phyloP scores from a whole-genome alignment of 2,113 vertebrate species.

The Neoarius graeffei region DNA sequence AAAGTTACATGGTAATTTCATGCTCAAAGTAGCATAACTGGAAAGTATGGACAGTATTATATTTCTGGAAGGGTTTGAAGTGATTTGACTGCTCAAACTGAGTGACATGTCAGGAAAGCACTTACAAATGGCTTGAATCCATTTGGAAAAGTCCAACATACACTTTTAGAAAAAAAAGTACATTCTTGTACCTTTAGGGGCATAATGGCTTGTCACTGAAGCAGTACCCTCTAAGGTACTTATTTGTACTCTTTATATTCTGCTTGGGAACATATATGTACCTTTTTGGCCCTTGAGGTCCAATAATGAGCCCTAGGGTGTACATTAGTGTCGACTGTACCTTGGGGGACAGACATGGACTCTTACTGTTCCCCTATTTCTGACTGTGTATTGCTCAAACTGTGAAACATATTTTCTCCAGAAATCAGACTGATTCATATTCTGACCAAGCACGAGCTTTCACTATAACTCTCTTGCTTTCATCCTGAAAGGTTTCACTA shows the following conservation, averaged over 20 bases:
- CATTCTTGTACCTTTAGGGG: too few species aligned
- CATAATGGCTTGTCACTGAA: too few species aligned
- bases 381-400: neutral
- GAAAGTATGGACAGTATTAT: neutral
- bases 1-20: neutral
- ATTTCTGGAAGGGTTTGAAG: neutral
- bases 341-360: too few species aligned
- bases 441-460: neutral
- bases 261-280: too few species aligned
- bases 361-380: too few species aligned
- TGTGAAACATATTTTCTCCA: neutral
- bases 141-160: neutral
- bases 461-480: neutral
- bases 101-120: neutral
- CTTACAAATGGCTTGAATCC: neutral
- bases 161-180: too few species aligned
- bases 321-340: too few species aligned
- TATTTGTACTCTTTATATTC: too few species aligned
- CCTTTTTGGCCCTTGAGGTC: too few species aligned
- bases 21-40: neutral
- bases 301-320: too few species aligned
- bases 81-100: neutral
- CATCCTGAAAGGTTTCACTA: slow-evolving; percentile 81
- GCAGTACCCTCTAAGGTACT: too few species aligned
- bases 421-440: neutral